These are phyloP conservation scores for Falco punctatus DNA, from an alignment of 2,113 vertebrate species.

Conservation along the genomic window DNA sequence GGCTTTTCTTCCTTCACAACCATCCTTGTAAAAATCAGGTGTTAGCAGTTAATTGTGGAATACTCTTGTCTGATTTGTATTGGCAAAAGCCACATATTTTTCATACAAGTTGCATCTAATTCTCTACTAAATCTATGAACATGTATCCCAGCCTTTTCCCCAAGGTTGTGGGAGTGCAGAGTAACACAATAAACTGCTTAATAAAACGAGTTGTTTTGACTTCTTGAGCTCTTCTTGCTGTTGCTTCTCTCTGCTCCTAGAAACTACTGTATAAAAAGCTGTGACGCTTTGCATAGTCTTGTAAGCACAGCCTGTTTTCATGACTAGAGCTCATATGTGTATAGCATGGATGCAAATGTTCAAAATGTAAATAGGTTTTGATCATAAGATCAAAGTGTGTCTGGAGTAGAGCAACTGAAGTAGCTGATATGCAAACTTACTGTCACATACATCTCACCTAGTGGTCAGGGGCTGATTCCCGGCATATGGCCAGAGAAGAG, in stretches of 20 bases:
- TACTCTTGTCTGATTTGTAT: neutral
- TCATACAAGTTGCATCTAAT: neutral
- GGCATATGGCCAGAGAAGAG: neutral
- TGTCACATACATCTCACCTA: neutral
- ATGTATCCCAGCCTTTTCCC: neutral
- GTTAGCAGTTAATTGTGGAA: neutral
- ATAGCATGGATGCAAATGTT: constrained; percentile 37
- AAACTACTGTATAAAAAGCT: neutral
- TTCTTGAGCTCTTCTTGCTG: neutral
- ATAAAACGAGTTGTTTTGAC: neutral
- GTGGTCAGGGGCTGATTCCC: neutral
- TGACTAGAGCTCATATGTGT: neutral
- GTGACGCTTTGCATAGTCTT: neutral
- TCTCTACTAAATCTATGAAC: neutral
- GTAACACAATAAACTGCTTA: neutral
- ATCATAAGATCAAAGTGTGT: constrained; percentile 36
- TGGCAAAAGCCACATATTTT: neutral
- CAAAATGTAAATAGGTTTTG: neutral
- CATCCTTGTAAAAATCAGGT: neutral
- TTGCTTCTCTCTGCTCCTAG: neutral
- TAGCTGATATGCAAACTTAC: neutral
- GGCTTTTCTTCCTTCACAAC: neutral
- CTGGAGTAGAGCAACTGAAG: neutral
- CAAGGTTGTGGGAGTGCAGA: neutral
- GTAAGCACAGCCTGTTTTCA: neutral